Evolutionary conservation across 2,888 invertebrate genomes (phyloP), one percentile per base, ranked within the genome.

Genomic region (Tenthredo mesomela): DNA sequence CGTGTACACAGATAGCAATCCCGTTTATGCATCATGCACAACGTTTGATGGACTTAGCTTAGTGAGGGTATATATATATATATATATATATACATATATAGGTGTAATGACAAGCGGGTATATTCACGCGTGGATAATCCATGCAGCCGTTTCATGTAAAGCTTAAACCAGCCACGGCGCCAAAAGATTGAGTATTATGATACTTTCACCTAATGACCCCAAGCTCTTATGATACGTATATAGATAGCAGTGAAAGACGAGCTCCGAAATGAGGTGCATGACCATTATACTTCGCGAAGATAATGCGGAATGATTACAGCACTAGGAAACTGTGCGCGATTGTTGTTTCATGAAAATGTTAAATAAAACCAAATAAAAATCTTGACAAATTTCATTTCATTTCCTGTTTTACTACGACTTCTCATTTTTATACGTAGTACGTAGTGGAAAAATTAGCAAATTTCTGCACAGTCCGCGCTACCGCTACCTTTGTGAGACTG

Each of bases 101-200:
- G 47, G 10, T 43, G 4, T 43, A 75, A 47, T 29, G 47, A 21
- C 70, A 15, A 25, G 70, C 33, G 18, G 18, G 15, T 7, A 18
- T 15, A 70, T 70, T 70, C 37, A 70, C n/a, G n/a, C 70, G 70
- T 70, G 43, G 15, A 50, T 77, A 54, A 54, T 77, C 37, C 47
- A 25, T 50, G 54, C 50, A 77, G 54, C 54, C 50, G 15, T 50
- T 54, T 50, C n/a, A 12, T 18, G 12, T 7, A 21, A 40, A 21
- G 40, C 18, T 37, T 9, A 70, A 37, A 70, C 15, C 33, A 9
- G 12, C 18, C 18, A 33, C 54, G 54, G 77, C 50, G 50, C 54
- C 50, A 54, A 54, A 77, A 54, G 77, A 77, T 47, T 43, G 43
- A 47, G 43, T 21, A 43, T 47, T 18, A 29, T 67, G 71, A 73